Evolutionary conservation across 2,888 invertebrate genomes (phyloP), one percentile per base, ranked within the genome.

Genomic region (Tipula lateralis): DNA sequence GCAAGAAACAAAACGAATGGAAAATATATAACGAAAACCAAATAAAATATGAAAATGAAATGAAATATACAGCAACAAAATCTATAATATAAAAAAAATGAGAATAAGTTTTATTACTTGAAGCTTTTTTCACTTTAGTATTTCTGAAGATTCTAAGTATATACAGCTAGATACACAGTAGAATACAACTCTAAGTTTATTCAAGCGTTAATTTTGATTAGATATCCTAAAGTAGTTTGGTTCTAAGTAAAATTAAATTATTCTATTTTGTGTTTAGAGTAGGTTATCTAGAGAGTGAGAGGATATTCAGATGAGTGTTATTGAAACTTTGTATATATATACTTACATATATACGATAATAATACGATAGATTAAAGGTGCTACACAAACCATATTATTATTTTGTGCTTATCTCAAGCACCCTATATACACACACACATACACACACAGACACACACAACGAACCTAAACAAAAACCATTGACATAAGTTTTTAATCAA

Each of bases 281-380:
- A n/a, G 44, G 44, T n/a, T 44, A 44, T 36, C 5, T 13, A 66
- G 66, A 66, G 66, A 24, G 24, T 66, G 24, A 66, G 66, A 66
- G 66, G 66, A 66, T 66, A 66, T 66, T 66, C 66, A 66, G 66
- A 66, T 66, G 66, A 66, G 66, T 66, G 66, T 66, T 66, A 66
- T 66, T 66, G 66, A 66, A 66, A 66, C 66, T 66, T 66, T 66
- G 24, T 19, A 13, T 66, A 66, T 66, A 16, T 66, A 44, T 5
- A 7, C 7, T 5, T 32, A 32, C 7, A 32, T 44, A 44, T 24
- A 19, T 24, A 66, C 3, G 16, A 16, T 44, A 44, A 44, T 44
- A 19, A 44, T 66, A 19, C 66, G 24, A 66, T 66, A 9, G 24
- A 66, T 24, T 66, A 66, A 44, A 66, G 66, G 66, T 66, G 66